A percentile compares a stretch with the other conserved stretches of the same genome.
Evolutionary conservation across 2,113 vertebrate species (phyloP).

Genomic region (Trichechus manatus): DNA sequence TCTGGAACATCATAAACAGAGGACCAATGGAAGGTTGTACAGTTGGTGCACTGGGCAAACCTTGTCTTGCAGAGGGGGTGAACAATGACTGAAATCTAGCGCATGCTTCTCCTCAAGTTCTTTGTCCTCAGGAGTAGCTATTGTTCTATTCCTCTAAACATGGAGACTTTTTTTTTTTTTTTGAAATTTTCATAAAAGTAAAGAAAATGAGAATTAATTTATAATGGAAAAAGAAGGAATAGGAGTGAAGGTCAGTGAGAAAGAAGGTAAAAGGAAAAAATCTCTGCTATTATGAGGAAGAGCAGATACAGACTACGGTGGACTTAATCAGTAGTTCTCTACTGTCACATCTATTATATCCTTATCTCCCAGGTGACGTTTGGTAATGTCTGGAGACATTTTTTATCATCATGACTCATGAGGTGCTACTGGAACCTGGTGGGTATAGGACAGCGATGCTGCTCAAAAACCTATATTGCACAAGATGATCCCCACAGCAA

Average conservation of each 20-base stretch:
- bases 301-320: too few relatives aligned
- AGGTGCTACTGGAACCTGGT: not conserved
- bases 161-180: not conserved
- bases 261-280: not conserved
- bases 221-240: not conserved
- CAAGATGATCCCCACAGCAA: not conserved
- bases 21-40: not conserved
- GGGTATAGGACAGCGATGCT: fast-evolving
- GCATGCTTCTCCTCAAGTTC: not conserved
- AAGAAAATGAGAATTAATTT: not conserved
- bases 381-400: not conserved
- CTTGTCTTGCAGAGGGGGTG: fast-evolving
- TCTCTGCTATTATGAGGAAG: not conserved
- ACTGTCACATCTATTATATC: not conserved
- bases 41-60: not conserved
- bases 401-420: not conserved
- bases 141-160: not conserved
- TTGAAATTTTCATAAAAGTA: not conserved
- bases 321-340: not conserved
- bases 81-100: not conserved
- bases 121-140: not conserved
- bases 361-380: not conserved
- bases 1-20: not conserved
- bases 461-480: not conserved
- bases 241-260: not conserved